Evolutionary conservation across 1,140 invertebrate species (phyloP), one percentile per base, ranked within the genome.

Genomic region (Diabrotica undecimpunctata): DNA sequence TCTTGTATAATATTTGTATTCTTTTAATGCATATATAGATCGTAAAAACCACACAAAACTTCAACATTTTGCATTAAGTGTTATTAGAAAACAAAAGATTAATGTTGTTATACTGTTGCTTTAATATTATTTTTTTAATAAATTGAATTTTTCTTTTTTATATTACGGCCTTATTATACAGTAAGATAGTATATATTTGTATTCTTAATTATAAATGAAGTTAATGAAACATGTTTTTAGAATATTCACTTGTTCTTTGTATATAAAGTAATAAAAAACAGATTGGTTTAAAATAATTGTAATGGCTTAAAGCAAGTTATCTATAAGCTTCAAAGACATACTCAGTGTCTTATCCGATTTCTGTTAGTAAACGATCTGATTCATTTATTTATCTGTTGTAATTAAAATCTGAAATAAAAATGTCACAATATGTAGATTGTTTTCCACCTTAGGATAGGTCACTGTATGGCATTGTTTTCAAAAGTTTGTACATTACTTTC

Each of bases 141-240:
- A 62, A 51, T 55, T n/a, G 37, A 35, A 66, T 36, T 51, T 52
- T 13, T 61, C 12, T 35, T 56, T 61, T 54, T 57, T 58, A 59
- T 64, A 64, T 54, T 46, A 61, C 51, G 56, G 66, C 66, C 66
- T 68, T 67, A 67, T 62, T 68, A 64, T 66, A 51, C 35, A 46
- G 52, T 63, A 61, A 56, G 54, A 66, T 65, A 65, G 67, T 68
- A 65, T 65, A 68, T 68, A 68, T 68, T 68, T 68, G 67, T 68
- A 68, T 68, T 66, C 61, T 11, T 62, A 62, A 25, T 54, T 14
- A 54, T 38, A 54, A 62, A 62, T 39, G 38, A 36, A 54, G 12
- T n/a, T 52, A 12, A 61, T 51, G 11, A 61, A 46, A n/a, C 5
- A 12, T 39, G 36, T 58, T 11, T 46, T n/a, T 11, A 38, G 11